These are phyloP conservation scores for Hydropsyche tenuis DNA, from an alignment of 1,140 invertebrate species.

Conservation along the genomic window DNA sequence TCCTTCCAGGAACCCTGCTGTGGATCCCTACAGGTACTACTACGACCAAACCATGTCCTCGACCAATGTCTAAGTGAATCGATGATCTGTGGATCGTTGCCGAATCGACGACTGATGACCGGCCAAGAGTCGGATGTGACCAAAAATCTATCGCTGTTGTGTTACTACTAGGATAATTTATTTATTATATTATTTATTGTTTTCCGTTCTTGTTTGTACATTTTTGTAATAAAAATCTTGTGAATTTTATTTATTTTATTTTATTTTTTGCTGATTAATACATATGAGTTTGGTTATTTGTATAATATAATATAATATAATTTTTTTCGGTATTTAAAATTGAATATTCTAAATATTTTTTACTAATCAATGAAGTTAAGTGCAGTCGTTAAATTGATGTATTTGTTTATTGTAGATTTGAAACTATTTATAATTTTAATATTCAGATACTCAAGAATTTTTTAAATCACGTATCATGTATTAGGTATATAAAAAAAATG, in stretches of 20 bases:
- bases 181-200: slow-evolving; percentile 46
- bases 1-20: slow-evolving; percentile 56
- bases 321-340: not conserved
- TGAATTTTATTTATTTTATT: not conserved
- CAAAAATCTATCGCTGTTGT: slow-evolving; percentile 30
- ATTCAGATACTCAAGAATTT: too few relatives aligned
- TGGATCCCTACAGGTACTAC: slow-evolving; percentile 66
- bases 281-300: not conserved
- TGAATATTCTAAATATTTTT: too few relatives aligned
- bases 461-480: too few relatives aligned
- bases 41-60: slow-evolving; percentile 64
- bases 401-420: too few relatives aligned
- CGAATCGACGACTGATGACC: slow-evolving; percentile 50
- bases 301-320: not conserved
- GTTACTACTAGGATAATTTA: slow-evolving; percentile 47
- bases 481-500: too few relatives aligned
- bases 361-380: too few relatives aligned
- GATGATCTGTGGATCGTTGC: not conserved
- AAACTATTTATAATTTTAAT: too few relatives aligned
- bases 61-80: slow-evolving; percentile 42
- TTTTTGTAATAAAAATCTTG: slow-evolving; percentile 39
- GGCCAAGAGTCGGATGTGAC: slow-evolving; percentile 15
- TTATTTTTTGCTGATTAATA: not conserved
- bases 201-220: slow-evolving; percentile 44
- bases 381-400: too few relatives aligned